Evolutionary conservation across 2,113 vertebrate genomes (phyloP).

Genomic region (Dipodomys stephensi): DNA sequence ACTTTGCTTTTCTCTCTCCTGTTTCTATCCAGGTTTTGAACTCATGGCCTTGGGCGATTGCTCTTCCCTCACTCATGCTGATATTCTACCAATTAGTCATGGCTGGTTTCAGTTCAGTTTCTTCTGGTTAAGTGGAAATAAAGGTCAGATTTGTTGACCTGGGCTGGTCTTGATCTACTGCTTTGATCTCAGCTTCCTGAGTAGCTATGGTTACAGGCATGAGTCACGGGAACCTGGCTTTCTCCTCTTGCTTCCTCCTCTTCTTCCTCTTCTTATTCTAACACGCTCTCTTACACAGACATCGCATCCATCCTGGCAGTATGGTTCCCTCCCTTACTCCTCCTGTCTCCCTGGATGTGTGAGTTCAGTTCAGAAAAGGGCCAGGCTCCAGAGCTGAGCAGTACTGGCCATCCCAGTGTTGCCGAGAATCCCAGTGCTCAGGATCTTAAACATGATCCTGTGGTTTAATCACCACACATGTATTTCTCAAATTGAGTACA

Average conservation of each 20-base stretch:
- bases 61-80: too few species aligned
- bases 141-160: too few species aligned
- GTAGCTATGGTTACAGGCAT: too few species aligned
- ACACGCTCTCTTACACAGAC: neutral
- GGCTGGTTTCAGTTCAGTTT: too few species aligned
- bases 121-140: too few species aligned
- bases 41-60: too few species aligned
- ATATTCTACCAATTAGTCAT: too few species aligned
- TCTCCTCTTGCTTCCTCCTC: neutral
- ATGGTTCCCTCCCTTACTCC: neutral
- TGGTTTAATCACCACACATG: neutral
- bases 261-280: neutral
- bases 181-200: too few species aligned
- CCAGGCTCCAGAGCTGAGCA: neutral
- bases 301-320: neutral
- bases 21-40: too few species aligned
- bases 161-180: too few species aligned
- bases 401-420: neutral
- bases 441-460: neutral
- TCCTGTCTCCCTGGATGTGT: neutral
- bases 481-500: conserved; percentile 26
- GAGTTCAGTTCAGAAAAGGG: conserved; percentile 7
- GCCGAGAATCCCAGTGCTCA: neutral
- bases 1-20: neutral
- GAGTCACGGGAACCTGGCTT: too few species aligned